A percentile compares a stretch with the other conserved stretches of the same genome.
Evolutionary conservation across 1,140 invertebrate species (phyloP).

Genomic region (Macrobrachium rosenbergii): DNA sequence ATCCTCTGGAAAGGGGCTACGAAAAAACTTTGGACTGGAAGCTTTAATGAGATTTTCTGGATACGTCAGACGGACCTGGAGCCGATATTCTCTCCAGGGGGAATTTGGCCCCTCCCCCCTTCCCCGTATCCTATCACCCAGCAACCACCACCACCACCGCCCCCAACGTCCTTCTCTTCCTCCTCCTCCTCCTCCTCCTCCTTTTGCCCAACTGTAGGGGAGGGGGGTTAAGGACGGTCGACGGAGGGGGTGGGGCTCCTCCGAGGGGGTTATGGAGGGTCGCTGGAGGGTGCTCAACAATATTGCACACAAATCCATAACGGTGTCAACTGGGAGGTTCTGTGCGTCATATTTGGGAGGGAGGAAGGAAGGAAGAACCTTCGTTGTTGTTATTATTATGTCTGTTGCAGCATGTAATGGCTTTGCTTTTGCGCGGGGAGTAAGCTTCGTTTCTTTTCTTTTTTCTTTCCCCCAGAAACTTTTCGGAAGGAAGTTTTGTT

Average conservation of each 20-base stretch:
- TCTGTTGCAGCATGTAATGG: not conserved
- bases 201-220: not conserved
- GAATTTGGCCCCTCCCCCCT: not conserved
- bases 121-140: too few relatives aligned
- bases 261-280: too few relatives aligned
- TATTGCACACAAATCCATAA: constrained; percentile 17
- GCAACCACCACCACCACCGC: too few relatives aligned
- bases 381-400: not conserved
- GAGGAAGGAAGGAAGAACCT: not conserved
- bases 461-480: too few relatives aligned
- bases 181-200: not conserved
- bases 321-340: not conserved
- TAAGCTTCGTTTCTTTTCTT: too few relatives aligned
- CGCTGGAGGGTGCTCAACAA: not conserved
- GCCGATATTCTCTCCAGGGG: constrained; percentile 42
- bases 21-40: constrained; percentile 36
- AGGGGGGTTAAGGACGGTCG: too few relatives aligned
- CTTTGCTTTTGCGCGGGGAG: too few relatives aligned
- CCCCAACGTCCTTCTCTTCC: too few relatives aligned
- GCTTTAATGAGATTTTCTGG: constrained; percentile 51
- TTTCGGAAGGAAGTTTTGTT: too few relatives aligned
- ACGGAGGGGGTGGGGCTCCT: too few relatives aligned
- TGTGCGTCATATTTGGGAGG: not conserved
- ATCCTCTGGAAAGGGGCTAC: constrained; percentile 26
- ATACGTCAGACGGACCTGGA: constrained; percentile 39